phyloP scores from a whole-genome alignment of 2,888 invertebrate species.

The Chirona hameri region DNA sequence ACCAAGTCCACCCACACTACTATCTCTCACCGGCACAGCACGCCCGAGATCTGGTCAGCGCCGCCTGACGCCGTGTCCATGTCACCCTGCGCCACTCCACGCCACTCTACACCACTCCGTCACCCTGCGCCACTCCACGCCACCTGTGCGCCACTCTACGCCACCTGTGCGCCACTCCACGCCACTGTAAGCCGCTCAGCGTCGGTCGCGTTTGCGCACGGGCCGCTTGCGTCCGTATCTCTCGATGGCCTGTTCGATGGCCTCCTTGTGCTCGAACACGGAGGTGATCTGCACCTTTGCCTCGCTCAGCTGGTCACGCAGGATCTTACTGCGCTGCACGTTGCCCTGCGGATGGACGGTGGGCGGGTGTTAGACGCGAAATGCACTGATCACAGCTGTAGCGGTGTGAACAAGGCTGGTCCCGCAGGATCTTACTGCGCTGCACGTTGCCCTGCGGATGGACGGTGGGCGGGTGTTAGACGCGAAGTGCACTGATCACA shows the following conservation, averaged over 20 bases:
- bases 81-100: no score
- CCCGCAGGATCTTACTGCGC: constrained; percentile 85
- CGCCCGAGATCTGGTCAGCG: background rate
- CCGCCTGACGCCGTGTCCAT: background rate
- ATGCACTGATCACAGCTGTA: no score
- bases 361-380: no score
- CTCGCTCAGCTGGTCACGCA: constrained; percentile 85
- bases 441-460: constrained; percentile 81
- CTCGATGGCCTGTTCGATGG: constrained; percentile 82
- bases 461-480: no score
- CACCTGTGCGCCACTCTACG: no score
- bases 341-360: constrained; percentile 65
- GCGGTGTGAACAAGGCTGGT: constrained; percentile 60
- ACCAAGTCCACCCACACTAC: no score
- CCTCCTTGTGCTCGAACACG: constrained; percentile 84
- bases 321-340: constrained; percentile 87
- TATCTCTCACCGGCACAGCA: no score
- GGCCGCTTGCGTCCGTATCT: constrained; percentile 88
- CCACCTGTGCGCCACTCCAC: background rate
- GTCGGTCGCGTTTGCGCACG: constrained; percentile 77
- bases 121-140: background rate
- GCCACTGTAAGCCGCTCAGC: constrained; percentile 33
- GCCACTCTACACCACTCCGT: background rate
- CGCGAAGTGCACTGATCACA: no score
- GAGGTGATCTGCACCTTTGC: constrained; percentile 82